Evolutionary conservation across 2,888 invertebrate genomes (phyloP).

Genomic region (Scelioninae gen. 2): DNA sequence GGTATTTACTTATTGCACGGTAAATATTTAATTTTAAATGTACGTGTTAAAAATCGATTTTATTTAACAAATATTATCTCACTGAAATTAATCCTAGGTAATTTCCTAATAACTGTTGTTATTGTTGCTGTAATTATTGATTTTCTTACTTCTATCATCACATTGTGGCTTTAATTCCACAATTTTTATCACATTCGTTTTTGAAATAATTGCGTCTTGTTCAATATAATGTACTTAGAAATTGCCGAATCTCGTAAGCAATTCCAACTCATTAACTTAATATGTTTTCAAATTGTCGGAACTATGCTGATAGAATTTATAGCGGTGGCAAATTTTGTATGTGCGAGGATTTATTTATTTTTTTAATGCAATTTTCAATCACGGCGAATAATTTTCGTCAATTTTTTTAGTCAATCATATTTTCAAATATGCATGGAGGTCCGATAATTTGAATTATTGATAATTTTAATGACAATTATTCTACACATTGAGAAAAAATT

Average conservation of each 20-base stretch:
- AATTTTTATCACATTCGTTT: neutral
- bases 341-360: constrained; percentile 41
- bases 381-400: neutral
- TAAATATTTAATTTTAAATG: constrained; percentile 1
- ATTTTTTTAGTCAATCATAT: neutral
- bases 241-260: constrained; percentile 30
- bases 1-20: neutral
- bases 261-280: constrained; percentile 17
- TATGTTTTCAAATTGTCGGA: constrained; percentile 7
- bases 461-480: no score
- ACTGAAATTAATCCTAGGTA: neutral
- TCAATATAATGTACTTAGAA: constrained; percentile 45
- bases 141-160: constrained; percentile 8
- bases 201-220: neutral
- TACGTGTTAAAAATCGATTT: constrained; percentile 1
- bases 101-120: constrained; percentile 33
- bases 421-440: constrained; percentile 1
- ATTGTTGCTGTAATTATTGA: constrained; percentile 28
- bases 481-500: no score
- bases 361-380: constrained; percentile 13
- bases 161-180: neutral
- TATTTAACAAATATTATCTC: neutral
- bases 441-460: constrained; percentile 18
- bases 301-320: neutral
- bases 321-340: constrained; percentile 1